Evolutionary conservation across 2,888 invertebrate species (phyloP).

Genomic region (Venustoraphidia nigricollis): DNA sequence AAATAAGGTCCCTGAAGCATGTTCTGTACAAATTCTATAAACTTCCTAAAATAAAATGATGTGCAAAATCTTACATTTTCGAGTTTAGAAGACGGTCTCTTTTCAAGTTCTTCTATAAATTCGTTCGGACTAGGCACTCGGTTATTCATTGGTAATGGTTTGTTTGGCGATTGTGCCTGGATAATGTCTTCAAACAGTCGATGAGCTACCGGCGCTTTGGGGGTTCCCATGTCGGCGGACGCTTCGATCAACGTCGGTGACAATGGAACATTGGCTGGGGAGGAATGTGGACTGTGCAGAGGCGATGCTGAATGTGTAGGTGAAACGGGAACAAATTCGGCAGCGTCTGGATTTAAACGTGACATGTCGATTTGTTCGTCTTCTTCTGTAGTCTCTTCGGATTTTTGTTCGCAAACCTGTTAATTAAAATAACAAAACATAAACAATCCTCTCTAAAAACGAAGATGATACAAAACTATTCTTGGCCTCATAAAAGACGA

Average conservation of each 20-base stretch:
- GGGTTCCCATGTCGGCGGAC: neutral
- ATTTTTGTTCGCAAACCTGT: conserved; percentile 6
- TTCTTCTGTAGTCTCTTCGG: conserved; percentile 6
- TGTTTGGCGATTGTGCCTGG: conserved; percentile 57
- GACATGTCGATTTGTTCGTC: conserved; percentile 50
- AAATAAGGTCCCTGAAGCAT: too few relatives aligned
- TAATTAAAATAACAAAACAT: too few relatives aligned
- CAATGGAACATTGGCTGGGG: conserved; percentile 14
- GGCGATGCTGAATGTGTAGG: conserved; percentile 34
- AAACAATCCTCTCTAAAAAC: too few relatives aligned
- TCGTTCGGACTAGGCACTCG: conserved; percentile 40
- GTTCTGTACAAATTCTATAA: too few relatives aligned
- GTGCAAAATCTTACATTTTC: too few relatives aligned
- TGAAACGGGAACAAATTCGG: conserved; percentile 64
- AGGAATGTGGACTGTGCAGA: conserved; percentile 19
- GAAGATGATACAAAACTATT: too few relatives aligned
- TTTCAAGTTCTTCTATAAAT: conserved; percentile 45
- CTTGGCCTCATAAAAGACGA: too few relatives aligned
- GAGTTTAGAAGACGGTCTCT: conserved; percentile 28
- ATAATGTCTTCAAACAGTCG: conserved; percentile 20
- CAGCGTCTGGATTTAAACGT: conserved; percentile 69
- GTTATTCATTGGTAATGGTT: conserved; percentile 45
- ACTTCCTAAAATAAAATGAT: too few relatives aligned
- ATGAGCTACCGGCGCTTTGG: conserved; percentile 4
- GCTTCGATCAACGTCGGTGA: conserved; percentile 11